These are phyloP conservation scores for Seira musarum DNA, from an alignment of 2,888 invertebrate genomes.

Conservation along the genomic window DNA sequence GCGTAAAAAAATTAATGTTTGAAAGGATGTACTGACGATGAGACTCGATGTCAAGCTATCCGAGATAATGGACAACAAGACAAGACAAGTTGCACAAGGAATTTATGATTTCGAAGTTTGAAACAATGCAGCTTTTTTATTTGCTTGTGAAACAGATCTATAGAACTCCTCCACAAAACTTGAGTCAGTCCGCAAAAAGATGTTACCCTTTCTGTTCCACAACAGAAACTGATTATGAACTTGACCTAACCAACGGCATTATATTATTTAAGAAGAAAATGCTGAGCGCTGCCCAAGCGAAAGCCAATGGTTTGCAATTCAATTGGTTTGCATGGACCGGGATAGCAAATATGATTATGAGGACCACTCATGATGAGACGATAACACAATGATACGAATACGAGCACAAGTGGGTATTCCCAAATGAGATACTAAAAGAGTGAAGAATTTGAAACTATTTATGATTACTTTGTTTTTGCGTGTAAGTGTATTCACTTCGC, in stretches of 20 bases:
- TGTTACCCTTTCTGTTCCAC: constrained; percentile 53
- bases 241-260: constrained; percentile 50
- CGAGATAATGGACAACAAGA: constrained; percentile 39
- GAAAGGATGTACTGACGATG: no score
- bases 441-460: background rate
- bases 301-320: no score
- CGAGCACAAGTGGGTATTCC: background rate
- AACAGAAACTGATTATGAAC: constrained; percentile 56
- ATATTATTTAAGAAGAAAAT: constrained; percentile 23
- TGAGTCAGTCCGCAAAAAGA: constrained; percentile 6
- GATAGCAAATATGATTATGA: background rate
- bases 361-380: no score
- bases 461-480: background rate
- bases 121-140: background rate
- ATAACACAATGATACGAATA: no score
- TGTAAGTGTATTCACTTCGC: background rate
- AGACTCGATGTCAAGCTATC: constrained; percentile 27
- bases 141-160: constrained; percentile 35
- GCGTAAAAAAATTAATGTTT: background rate
- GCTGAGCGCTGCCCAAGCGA: background rate
- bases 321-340: background rate
- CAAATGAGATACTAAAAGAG: background rate
- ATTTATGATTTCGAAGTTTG: background rate
- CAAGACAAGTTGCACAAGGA: background rate
- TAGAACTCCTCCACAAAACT: constrained; percentile 19